phyloP scores from a whole-genome alignment of 30 jellyfish, hydroid and myxozoan species.

The Pelagia noctiluca region DNA sequence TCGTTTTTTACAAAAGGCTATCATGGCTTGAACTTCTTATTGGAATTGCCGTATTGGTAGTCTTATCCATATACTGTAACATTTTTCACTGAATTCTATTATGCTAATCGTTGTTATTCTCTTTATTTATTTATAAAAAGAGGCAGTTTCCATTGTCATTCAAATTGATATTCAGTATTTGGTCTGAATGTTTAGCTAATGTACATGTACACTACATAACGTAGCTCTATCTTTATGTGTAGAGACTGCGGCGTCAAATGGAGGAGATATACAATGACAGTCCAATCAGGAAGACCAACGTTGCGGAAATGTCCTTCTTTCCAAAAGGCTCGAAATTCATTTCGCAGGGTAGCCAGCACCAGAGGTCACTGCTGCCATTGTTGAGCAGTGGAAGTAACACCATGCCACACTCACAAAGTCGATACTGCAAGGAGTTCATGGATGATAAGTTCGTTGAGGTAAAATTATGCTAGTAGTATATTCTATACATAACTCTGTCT shows the following conservation, averaged over 20 bases:
- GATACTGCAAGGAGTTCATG: slow-evolving; percentile 94
- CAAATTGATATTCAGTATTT: no score
- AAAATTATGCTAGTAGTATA: no score
- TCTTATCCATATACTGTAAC: not conserved
- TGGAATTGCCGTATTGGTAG: no score
- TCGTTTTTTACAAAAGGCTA: no score
- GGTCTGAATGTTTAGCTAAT: no score
- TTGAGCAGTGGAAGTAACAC: slow-evolving; percentile 73
- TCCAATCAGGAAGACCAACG: slow-evolving; percentile 42
- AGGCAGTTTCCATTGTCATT: no score
- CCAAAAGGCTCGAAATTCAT: slow-evolving; percentile 63
- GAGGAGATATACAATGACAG: slow-evolving; percentile 90
- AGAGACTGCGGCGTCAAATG: slow-evolving; percentile 94
- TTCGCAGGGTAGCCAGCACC: slow-evolving; percentile 90
- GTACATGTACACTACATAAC: no score
- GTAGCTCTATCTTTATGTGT: no score
- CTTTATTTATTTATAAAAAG: no score
- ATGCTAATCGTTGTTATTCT: no score
- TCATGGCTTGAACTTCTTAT: no score
- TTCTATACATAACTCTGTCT: no score
- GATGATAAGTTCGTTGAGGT: slow-evolving; percentile 92
- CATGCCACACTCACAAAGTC: slow-evolving; percentile 92
- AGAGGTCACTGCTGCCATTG: slow-evolving; percentile 76
- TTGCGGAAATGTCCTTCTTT: slow-evolving; percentile 62
- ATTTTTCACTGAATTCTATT: not conserved